phyloP scores from a whole-genome alignment of 2,888 invertebrate genomes.

The Pelosia muscerda region DNA sequence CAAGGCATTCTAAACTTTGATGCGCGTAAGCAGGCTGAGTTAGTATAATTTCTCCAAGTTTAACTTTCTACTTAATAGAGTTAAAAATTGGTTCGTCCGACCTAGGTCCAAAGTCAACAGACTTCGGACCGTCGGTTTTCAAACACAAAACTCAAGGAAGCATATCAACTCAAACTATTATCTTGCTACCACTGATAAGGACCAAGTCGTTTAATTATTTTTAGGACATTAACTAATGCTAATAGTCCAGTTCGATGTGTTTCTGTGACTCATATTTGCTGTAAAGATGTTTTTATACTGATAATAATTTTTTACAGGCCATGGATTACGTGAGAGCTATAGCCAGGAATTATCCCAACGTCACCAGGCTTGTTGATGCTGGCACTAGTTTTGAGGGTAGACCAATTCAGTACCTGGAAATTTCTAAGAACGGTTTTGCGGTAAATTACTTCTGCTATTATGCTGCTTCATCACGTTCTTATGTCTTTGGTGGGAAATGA shows the following conservation, averaged over 20 bases:
- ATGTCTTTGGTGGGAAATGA: background rate
- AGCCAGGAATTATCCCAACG: constrained; percentile 9
- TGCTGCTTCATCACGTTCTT: background rate
- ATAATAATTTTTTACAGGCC: constrained; percentile 9
- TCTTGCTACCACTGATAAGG: background rate
- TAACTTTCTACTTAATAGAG: background rate
- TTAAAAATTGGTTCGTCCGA: background rate
- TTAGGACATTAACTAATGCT: background rate
- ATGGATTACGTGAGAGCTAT: constrained; percentile 8
- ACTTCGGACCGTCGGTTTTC: too few relatives aligned
- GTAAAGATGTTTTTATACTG: background rate
- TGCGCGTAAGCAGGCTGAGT: too few relatives aligned
- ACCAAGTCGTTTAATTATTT: background rate
- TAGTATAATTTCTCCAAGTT: background rate
- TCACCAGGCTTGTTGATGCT: constrained; percentile 17
- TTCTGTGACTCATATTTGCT: too few relatives aligned
- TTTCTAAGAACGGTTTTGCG: constrained; percentile 19
- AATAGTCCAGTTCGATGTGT: background rate
- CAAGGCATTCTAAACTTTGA: too few relatives aligned
- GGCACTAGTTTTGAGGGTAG: constrained; percentile 17
- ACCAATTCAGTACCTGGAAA: constrained; percentile 18
- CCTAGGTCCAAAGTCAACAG: background rate
- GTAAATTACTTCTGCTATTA: background rate
- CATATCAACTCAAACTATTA: background rate
- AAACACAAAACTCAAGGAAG: too few relatives aligned